Base-by-base conservation (phyloP, 2,797 vertebrate genomes). In the Brotula barbata region DNA sequence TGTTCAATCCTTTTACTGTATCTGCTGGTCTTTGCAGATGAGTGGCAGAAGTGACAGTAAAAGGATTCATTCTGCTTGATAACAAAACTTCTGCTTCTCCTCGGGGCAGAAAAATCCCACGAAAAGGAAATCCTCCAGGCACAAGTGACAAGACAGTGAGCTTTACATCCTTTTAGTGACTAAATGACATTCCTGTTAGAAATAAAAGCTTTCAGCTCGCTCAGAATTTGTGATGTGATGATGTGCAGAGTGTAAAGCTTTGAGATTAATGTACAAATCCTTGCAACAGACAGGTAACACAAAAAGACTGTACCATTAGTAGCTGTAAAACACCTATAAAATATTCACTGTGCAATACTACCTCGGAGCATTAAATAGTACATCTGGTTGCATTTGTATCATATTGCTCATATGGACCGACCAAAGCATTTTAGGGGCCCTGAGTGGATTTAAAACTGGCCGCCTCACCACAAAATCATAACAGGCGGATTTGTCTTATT, bases 41-140 rank as follows among this genome's bases (percentile, higher is more conserved):
- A 82, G 80, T 85, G 58, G 75, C 75, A 76, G 69, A 79, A 69
- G 78, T 80, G 83, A 84, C 81, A 77, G 74, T 88, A 86, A 88
- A 88, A 88, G 87, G 80, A 68, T 78, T 58, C 67, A 61, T 72
- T 77, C 70, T 17, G 51, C 66, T 78, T 83, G 58, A 80, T 71
- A 71, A 85, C 73, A 65, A 64, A 51, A 68, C 36, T 48, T 76
- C 64, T 54, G 69, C 60, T 62, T 59, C 54, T 80, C 77, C 71
- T 72, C 11, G 10, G 68, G 78, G 72, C 69, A 36, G 39, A 68
- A 31, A 71, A 69, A 53, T 65, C 43, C 42, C 52, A 66, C 31
- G 54, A 63, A 71, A 74, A 64, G 36, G 12, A 63, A 71, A 68
- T 66, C 58, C 44, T 40, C 33, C 65, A 70, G 69, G 72, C 47